Base-by-base conservation (phyloP, 2,113 vertebrate genomes). In the Mormoops blainvillei region DNA sequence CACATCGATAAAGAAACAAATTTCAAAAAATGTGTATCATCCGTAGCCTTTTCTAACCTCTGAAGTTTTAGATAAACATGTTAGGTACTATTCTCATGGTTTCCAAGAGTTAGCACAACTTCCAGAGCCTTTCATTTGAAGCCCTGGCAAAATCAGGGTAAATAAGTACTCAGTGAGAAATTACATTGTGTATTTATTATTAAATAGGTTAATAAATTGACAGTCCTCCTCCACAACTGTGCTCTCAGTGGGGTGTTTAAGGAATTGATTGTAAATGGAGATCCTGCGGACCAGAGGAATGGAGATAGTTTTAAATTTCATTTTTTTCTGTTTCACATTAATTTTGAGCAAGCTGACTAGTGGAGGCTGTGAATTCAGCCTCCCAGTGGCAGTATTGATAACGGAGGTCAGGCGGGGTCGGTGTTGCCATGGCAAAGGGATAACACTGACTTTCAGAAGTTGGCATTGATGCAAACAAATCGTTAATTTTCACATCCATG, bases 261-360 rank as follows among this genome's bases (percentile, higher is more conserved):
- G 63, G 85, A 84, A 65, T 85, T 81, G 45, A 16, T 67, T 86
- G 4, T 78, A 89, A 94, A 43, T 76, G 10, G 43, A 18, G 52
- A 89, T 67, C 52, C 36, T 24, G 14, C 91, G 56, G 33, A 26
- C 10, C 20, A 80, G n/a, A 63, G 22, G 10, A 56, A 68, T 33
- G 36, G 87, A 85, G 43, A 87, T n/a, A 41, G 12, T 58, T 91
- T 96, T 93, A 76, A 52, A 80, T 78, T 95, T 84, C 93, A 90
- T 89, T 88, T 67, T 93, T 22, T 77, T 65, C 63, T 86, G 2
- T 26, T 81, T 96, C 70, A 85, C 68, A 95, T 95, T 95, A 81
- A 94, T 89, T 89, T 91, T 76, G 52, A 94, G 48, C 68, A 63
- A 89, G 61, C 36, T 58, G 38, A 67, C 26, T 74, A 18, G 50